Base-by-base conservation (phyloP, 1,140 invertebrate genomes). In the Plutomurus gul region DNA sequence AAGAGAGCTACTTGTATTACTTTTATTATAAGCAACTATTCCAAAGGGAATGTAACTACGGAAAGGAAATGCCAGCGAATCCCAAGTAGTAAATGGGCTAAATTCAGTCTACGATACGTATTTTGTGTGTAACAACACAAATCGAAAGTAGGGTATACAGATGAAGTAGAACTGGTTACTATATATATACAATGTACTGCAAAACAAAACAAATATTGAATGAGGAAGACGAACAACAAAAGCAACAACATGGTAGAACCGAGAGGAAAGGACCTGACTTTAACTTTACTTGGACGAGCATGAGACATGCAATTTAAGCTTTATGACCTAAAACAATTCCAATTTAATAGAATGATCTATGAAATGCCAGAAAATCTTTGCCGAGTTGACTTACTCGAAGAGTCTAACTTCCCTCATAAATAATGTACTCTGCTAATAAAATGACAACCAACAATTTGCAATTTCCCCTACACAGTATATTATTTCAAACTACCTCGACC, bases 241-340 rank as follows among this genome's bases (percentile, higher is more conserved):
- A 65, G 30, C 18, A 51, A 10, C 20, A 36, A 65, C 13, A 65
- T 4, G 36, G 27, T 33, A 65, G 25, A 65, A 27, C 8, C 27
- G 5, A 1, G 33, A 60, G 27, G 30, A n/a, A 33, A 3, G 25
- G 16, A 16, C 11, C 27, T 65, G 30, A 25, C 56, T 65, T 65
- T 33, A 33, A 33, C 25, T 65, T 65, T 33, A 33, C 13, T 51
- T 65, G 36, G 56, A 33, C 56, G 16, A 33, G n/a, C n/a, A n/a
- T n/a, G n/a, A n/a, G n/a, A n/a, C n/a, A 65, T 65, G 56, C 56
- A 65, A 65, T 65, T 65, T 65, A 30, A 65, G 56, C 56, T 65
- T 65, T 65, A 65, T 65, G 56, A 65, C 56, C 56, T 65, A 65
- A 65, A 65, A 65, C 56, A 65, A 65, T 65, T 65, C 56, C 56